Conservation (phyloP, 2,888 invertebrate genomes). For the Eristalis arbustorum region DNA sequence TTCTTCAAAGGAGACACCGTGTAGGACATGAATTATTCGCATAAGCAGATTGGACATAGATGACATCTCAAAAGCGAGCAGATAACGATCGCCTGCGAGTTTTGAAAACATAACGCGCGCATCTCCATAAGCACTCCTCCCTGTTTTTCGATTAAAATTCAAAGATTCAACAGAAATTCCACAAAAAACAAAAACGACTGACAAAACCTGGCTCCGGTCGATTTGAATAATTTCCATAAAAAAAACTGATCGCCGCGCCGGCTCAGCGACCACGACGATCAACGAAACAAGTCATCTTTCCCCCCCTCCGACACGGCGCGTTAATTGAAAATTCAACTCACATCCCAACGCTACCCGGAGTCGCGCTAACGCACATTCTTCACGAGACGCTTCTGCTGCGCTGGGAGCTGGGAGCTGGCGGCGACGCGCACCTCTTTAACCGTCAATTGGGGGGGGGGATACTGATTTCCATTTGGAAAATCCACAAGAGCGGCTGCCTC, state of each 20-base stretch:
- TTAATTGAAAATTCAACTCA: conserved; percentile 56
- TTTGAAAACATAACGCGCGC: too few species aligned
- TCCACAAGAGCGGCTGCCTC: background rate
- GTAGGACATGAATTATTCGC: background rate
- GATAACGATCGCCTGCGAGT: background rate
- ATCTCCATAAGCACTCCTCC: background rate
- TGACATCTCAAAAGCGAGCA: background rate
- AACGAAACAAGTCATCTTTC: conserved; percentile 2
- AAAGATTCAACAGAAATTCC: background rate
- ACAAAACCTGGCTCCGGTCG: background rate
- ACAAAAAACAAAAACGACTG: background rate
- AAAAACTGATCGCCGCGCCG: conserved; percentile 7
- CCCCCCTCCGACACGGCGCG: background rate
- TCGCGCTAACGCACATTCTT: conserved; percentile 41
- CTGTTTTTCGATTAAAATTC: background rate
- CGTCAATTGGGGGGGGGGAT: background rate
- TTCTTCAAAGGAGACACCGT: background rate
- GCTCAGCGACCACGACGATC: background rate
- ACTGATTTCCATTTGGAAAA: background rate
- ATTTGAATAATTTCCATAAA: conserved; percentile 52
- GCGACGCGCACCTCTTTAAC: background rate
- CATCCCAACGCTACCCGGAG: background rate
- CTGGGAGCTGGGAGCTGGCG: too few species aligned
- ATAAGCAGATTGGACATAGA: background rate
- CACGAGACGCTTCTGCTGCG: background rate